Evolutionary conservation across 2,113 vertebrate species (phyloP), one percentile per base, ranked within the genome.

Genomic region (Lipophrys pholis): DNA sequence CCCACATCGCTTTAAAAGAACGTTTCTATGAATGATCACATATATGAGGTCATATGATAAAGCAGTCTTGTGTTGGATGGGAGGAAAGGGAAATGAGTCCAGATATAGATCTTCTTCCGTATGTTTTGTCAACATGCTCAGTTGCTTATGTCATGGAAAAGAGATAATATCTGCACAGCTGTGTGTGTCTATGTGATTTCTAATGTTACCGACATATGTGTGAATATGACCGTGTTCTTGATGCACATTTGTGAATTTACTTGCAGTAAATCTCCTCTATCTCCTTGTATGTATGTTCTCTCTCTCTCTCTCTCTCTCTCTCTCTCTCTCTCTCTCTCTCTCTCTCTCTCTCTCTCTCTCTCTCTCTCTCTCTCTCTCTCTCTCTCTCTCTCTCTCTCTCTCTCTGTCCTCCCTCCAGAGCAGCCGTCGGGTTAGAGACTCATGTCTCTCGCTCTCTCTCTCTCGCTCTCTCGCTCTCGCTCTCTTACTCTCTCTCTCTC

Each of bases 81-180:
- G 55, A 69, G 43, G 17, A 41, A 59, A 74, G 63, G 76, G 76
- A 88, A 81, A 78, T 7, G 40, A 64, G 51, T 77, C 30, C 2
- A 43, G 84, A 88, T 89, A 76, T 42, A 11, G 65, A 86, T 90
- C 71, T 82, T 38, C 12, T 52, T 21, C 54, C 50, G 17, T 41
- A 16, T 73, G 45, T 59, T 68, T 38, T 72, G 14, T 41, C 55
- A 38, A 42, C 45, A 79, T 16, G 40, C 16, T 17, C 51, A 40
- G 46, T 21, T 62, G 56, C 58, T 59, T 50, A 4, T 51, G 2
- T 60, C 54, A 68, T 63, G 35, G 49, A 50, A 55, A 56, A 51
- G 17, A 49, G 11, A 62, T 57, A 10, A 38, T 8, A 14, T 15
- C 5, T 51, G 2, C 8, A 7, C 17, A 40, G 65, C 35, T 35